Base-by-base conservation (phyloP, 2,113 vertebrate species). In the Diphyllodes magnificus region DNA sequence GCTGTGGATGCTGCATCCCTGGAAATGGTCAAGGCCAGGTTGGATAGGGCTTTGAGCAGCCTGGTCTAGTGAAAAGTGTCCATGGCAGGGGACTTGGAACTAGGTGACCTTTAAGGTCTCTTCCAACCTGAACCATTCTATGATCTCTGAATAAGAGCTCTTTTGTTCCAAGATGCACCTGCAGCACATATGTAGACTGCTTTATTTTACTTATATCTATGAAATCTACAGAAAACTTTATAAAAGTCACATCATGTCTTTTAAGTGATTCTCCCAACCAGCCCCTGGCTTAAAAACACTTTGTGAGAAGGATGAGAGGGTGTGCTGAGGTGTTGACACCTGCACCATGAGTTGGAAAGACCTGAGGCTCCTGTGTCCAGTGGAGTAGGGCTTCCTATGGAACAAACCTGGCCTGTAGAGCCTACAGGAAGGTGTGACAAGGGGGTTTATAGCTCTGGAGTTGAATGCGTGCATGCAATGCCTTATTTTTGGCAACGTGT, bases 121-220 rank as follows among this genome's bases (percentile, higher is more conserved):
- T 77, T 70, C 42, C 19, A 77, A 50, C 31, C 27, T 35, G 56
- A 49, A 42, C 12, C 30, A 24, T 56, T 77, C 22, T 33, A 8
- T 50, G 42, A 28, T 50, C 49, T 59, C 19, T 63, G 27, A 70
- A n/a, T 42, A 49, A 47, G 76, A 73, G 40, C 9, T 66, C 19
- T 65, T 86, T 70, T 70, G 28, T 79, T 86, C 65, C 11, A 39
- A 44, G 64, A 37, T 31, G 23, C 0, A 79, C 28, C 40, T 75
- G 37, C 59, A 21, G 7, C 3, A 0, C 13, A 9, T 30, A n/a
- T 0, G 0, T 70, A 40, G 33, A 27, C 21, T 33, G 22, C 51
- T 93, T 81, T 61, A 37, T 79, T 94, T 86, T 65, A 56, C 28
- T 69, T 63, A 12, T 25, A 21, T 45, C 1, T 65, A 6, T 27